These are phyloP conservation scores for Gymnocypris eckloni DNA, from an alignment of 2,797 vertebrate genomes.

Conservation along the genomic window DNA sequence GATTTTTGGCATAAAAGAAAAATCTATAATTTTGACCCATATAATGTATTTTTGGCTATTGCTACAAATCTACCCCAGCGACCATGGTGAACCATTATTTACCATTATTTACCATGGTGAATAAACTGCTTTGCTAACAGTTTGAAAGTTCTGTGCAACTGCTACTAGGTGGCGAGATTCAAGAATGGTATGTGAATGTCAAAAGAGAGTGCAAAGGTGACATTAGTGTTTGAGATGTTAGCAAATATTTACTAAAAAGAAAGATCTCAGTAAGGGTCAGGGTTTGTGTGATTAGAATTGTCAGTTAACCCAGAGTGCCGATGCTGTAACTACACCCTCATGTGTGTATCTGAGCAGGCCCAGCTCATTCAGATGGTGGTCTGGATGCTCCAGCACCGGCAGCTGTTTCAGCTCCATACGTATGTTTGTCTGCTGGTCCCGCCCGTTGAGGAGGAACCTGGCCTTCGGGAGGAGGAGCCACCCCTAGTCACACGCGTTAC, in stretches of 20 bases:
- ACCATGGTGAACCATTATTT: neutral
- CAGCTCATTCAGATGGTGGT: slow-evolving; percentile 98
- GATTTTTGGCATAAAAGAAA: no score
- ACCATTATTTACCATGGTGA: no score
- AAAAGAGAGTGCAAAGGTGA: neutral
- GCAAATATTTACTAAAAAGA: no score
- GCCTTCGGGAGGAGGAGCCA: slow-evolving; percentile 82
- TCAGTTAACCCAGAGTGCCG: neutral
- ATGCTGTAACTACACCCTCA: neutral
- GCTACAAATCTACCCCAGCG: no score
- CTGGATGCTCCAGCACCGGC: slow-evolving; percentile 95
- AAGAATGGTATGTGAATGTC: neutral
- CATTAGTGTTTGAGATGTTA: neutral
- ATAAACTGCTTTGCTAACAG: neutral
- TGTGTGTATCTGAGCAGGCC: slow-evolving; percentile 76
- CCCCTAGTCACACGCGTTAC: slow-evolving; percentile 83
- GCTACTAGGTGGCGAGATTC: neutral
- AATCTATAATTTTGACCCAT: no score
- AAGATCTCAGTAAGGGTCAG: neutral
- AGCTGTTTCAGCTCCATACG: slow-evolving; percentile 96
- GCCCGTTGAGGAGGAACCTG: slow-evolving; percentile 83
- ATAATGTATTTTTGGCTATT: no score
- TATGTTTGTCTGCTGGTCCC: slow-evolving; percentile 94
- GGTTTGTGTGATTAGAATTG: neutral
- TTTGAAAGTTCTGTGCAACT: neutral